A percentile compares a stretch with the other conserved stretches of the same genome.
phyloP scores from a whole-genome alignment of 1,140 invertebrate genomes.

The Pemphigus obesinymphae region DNA sequence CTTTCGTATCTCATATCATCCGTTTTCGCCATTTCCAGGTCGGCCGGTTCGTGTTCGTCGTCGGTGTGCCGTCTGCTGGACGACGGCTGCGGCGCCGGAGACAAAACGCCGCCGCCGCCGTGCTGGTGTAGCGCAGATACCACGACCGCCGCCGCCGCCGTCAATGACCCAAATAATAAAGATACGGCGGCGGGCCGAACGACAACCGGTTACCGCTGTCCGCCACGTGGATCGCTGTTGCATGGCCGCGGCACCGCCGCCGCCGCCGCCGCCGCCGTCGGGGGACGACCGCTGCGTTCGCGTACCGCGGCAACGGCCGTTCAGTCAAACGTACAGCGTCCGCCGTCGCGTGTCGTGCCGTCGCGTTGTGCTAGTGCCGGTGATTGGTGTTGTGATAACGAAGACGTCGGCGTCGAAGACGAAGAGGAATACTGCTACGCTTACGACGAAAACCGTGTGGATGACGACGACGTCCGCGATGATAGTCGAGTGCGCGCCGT shows the following conservation, averaged over 20 bases:
- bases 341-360: not conserved
- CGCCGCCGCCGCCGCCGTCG: not conserved
- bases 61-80: not conserved
- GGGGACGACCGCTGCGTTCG: not conserved
- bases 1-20: no score
- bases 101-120: slow-evolving; percentile 13
- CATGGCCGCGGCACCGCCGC: not conserved
- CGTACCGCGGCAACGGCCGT: not conserved
- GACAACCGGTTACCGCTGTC: slow-evolving; percentile 23
- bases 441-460: slow-evolving; percentile 38
- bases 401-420: not conserved
- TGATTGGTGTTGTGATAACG: slow-evolving; percentile 32
- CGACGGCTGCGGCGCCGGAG: not conserved
- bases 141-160: not conserved
- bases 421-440: slow-evolving; percentile 30
- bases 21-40: not conserved
- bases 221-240: slow-evolving; percentile 19
- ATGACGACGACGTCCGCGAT: not conserved
- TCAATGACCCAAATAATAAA: slow-evolving; percentile 7
- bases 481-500: not conserved
- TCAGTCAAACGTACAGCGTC: slow-evolving; percentile 20
- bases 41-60: slow-evolving; percentile 1
- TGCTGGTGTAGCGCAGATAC: slow-evolving; percentile 15
- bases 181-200: not conserved
- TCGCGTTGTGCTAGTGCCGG: slow-evolving; percentile 1